These are phyloP conservation scores for Pangasianodon hypophthalmus DNA, from an alignment of 2,113 vertebrate species.

Conservation along the genomic window DNA sequence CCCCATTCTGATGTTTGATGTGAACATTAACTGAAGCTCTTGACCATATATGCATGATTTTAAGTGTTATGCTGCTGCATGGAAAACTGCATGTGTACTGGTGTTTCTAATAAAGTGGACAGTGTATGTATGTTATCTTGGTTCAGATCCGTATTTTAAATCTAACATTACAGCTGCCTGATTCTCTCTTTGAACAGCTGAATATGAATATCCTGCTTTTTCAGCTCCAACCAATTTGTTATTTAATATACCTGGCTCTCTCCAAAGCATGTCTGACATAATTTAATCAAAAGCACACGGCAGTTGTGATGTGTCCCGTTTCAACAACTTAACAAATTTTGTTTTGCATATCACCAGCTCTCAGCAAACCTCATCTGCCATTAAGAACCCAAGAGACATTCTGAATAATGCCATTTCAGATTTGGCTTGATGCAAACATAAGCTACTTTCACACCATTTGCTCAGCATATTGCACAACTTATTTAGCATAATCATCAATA, in stretches of 20 bases:
- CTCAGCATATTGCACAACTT: not conserved
- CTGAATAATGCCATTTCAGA: conserved; percentile 37
- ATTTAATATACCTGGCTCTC: conserved; percentile 9
- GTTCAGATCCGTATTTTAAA: not conserved
- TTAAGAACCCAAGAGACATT: conserved; percentile 10
- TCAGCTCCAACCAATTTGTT: not conserved
- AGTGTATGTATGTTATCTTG: not conserved
- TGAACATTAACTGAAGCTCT: not conserved
- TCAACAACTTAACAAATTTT: not conserved
- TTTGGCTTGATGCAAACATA: not conserved
- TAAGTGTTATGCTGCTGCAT: not conserved
- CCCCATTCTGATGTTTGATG: not conserved
- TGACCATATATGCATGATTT: not conserved
- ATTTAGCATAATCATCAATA: conserved; percentile 21
- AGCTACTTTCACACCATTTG: conserved; percentile 33
- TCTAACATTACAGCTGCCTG: not conserved
- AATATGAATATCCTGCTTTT: not conserved
- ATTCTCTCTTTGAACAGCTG: not conserved
- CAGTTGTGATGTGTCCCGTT: not conserved
- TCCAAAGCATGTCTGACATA: not conserved
- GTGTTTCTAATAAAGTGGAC: not conserved
- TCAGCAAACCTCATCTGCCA: conserved; percentile 1
- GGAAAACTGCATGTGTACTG: not conserved
- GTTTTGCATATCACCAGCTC: conserved; percentile 15
- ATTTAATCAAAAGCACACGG: conserved; percentile 2